These are phyloP conservation scores for Coboldia fuscipes DNA, from an alignment of 1,140 invertebrate species.

Conservation along the genomic window DNA sequence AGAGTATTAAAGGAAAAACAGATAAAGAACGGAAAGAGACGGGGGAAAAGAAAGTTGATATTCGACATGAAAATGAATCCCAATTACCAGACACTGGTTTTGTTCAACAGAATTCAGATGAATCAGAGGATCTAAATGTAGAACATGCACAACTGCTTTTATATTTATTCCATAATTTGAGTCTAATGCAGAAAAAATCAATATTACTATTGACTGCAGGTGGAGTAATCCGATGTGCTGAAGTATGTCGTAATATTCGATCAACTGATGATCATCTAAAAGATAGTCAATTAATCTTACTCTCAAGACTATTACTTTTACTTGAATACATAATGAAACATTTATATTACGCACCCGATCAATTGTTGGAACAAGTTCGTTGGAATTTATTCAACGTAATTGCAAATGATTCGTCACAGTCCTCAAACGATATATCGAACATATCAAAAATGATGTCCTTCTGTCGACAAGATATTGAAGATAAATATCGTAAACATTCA, in stretches of 20 bases:
- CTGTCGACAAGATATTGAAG: conserved; percentile 45
- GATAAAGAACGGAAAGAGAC: neutral
- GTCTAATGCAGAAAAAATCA: conserved; percentile 89
- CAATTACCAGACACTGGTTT: too few relatives aligned
- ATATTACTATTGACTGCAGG: conserved; percentile 62
- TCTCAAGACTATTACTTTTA: conserved; percentile 68
- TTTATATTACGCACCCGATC: conserved; percentile 69
- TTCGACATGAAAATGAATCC: too few relatives aligned
- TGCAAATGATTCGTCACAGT: conserved; percentile 15
- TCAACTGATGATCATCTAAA: conserved; percentile 16
- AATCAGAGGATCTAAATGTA: conserved; percentile 62
- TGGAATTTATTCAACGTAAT: conserved; percentile 21
- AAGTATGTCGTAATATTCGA: conserved; percentile 33
- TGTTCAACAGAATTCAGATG: conserved; percentile 7
- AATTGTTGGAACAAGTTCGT: conserved; percentile 50
- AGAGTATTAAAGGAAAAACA: neutral
- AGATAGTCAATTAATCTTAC: conserved; percentile 53
- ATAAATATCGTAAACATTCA: conserved; percentile 44
- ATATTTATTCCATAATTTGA: conserved; percentile 84
- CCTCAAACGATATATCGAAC: conserved; percentile 12
- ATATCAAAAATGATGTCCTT: conserved; percentile 16
- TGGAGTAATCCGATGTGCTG: conserved; percentile 40
- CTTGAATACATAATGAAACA: conserved; percentile 91
- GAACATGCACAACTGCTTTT: conserved; percentile 86
- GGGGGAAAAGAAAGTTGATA: conserved; percentile 4